phyloP scores from a whole-genome alignment of 1,140 invertebrate genomes.

The Drosophila tropicalis region DNA sequence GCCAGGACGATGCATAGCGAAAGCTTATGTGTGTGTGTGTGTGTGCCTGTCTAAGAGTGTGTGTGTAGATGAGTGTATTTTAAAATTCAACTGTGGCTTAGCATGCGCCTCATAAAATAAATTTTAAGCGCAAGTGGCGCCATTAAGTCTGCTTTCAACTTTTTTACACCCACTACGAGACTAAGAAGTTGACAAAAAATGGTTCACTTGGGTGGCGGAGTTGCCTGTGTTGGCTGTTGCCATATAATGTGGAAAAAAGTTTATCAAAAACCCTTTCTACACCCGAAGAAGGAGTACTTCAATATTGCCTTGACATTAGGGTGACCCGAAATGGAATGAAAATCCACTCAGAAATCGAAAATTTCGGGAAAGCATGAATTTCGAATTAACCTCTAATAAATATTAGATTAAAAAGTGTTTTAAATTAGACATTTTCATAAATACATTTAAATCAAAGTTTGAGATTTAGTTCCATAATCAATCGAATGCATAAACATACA shows the following conservation, averaged over 20 bases:
- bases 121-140: slow-evolving; percentile 80
- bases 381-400: too few species aligned
- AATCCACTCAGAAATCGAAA: neutral
- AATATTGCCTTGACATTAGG: slow-evolving; percentile 45
- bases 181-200: slow-evolving; percentile 49
- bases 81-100: slow-evolving; percentile 82
- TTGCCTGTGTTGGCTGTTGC: slow-evolving; percentile 33
- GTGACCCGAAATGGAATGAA: slow-evolving; percentile 23
- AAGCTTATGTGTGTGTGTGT: slow-evolving; percentile 24
- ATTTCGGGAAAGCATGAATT: neutral
- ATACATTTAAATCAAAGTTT: too few species aligned
- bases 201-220: neutral
- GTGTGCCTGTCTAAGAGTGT: slow-evolving; percentile 15
- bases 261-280: slow-evolving; percentile 77
- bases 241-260: slow-evolving; percentile 79
- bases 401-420: too few species aligned
- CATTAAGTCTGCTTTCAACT: slow-evolving; percentile 80
- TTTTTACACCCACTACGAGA: slow-evolving; percentile 77
- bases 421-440: too few species aligned
- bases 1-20: slow-evolving; percentile 52
- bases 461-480: too few species aligned
- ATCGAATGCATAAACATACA: too few species aligned
- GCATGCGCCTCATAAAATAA: slow-evolving; percentile 82
- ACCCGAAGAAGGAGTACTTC: slow-evolving; percentile 60
- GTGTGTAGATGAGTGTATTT: slow-evolving; percentile 57